Percentiles rank a stretch among this genome's conserved stretches.
phyloP scores from a whole-genome alignment of 2,797 vertebrate genomes.

The Fistularia tabacaria region DNA sequence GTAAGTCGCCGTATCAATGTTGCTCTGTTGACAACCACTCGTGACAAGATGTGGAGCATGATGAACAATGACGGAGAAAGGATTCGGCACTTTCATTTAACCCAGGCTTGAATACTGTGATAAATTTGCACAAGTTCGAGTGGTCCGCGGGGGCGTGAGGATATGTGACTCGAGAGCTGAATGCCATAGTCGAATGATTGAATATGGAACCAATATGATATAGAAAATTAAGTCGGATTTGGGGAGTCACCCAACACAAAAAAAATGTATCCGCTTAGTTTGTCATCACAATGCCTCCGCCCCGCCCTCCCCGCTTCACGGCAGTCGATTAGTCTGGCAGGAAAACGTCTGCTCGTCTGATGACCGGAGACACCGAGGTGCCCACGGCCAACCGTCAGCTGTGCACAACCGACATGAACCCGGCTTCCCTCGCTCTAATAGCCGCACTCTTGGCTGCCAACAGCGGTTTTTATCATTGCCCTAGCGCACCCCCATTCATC shows the following conservation, averaged over 20 bases:
- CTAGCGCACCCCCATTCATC: slow-evolving; percentile 62
- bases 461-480: slow-evolving; percentile 20
- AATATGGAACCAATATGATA: too few relatives aligned
- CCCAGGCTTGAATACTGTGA: too few relatives aligned
- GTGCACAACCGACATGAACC: slow-evolving; percentile 56
- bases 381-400: not conserved
- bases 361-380: slow-evolving; percentile 7
- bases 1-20: too few relatives aligned
- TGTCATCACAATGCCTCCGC: slow-evolving; percentile 1
- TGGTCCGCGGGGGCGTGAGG: too few relatives aligned
- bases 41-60: too few relatives aligned
- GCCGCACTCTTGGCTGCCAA: slow-evolving; percentile 37
- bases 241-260: slow-evolving; percentile 23
- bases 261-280: not conserved
- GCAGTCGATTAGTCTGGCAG: slow-evolving; percentile 26
- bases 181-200: too few relatives aligned
- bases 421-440: slow-evolving; percentile 28
- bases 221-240: not conserved
- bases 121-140: too few relatives aligned
- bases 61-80: too few relatives aligned
- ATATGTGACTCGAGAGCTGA: too few relatives aligned
- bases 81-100: too few relatives aligned
- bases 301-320: slow-evolving; percentile 24
- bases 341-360: slow-evolving; percentile 20
- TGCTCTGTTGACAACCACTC: too few relatives aligned